Evolutionary conservation across 2,113 vertebrate genomes (phyloP).

Genomic region (Connochaetes taurinus): DNA sequence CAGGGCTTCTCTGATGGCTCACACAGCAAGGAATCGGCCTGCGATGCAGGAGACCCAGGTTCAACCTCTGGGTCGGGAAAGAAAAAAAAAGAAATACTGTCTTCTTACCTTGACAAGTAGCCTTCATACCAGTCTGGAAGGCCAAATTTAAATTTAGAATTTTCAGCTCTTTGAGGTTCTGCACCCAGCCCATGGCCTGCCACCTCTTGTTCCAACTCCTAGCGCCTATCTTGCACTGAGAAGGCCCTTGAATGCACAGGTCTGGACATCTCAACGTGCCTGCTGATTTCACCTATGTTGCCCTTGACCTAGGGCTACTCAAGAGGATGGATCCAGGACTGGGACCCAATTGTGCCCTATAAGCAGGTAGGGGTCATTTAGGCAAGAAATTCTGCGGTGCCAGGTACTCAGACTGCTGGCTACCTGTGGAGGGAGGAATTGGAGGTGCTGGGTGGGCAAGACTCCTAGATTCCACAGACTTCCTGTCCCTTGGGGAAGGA

Average conservation of each 20-base stretch:
- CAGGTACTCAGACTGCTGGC: not conserved
- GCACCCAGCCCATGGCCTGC: not conserved
- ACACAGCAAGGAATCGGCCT: not conserved
- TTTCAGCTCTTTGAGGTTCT: not conserved
- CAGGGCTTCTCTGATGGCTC: not conserved
- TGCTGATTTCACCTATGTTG: not conserved
- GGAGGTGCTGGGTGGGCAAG: not conserved
- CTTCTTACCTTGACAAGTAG: slow-evolving; percentile 20
- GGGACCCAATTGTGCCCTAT: not conserved
- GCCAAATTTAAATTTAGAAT: not conserved
- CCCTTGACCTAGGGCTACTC: not conserved
- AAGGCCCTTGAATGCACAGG: not conserved
- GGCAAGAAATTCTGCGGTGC: not conserved
- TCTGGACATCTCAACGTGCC: not conserved
- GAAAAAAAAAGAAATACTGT: slow-evolving; percentile 1
- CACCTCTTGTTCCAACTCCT: not conserved
- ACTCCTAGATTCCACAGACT: not conserved
- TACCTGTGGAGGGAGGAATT: not conserved
- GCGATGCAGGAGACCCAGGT: not conserved
- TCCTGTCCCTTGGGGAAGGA: not conserved
- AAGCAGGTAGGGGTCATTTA: not conserved
- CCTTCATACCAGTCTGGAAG: not conserved
- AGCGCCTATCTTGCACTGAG: not conserved
- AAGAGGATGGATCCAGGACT: not conserved
- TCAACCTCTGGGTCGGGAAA: not conserved